Percentiles rank a stretch among this genome's conserved stretches.
Evolutionary conservation across 2,113 vertebrate species (phyloP).

Genomic region (Channa argus): DNA sequence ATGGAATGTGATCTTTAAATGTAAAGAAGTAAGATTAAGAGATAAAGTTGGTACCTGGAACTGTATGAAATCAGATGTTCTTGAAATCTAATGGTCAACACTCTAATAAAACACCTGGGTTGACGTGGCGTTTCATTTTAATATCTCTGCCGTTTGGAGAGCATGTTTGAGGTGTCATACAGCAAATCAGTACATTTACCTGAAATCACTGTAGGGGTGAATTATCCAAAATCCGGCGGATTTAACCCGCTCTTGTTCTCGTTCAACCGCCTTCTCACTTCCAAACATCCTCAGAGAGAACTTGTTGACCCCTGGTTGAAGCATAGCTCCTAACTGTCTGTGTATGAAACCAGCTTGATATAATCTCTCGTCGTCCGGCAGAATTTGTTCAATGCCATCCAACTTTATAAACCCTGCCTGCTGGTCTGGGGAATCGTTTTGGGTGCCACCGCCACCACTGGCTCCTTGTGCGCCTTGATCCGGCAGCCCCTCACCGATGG

Average conservation of each 20-base stretch:
- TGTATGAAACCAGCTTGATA: slow-evolving; percentile 97
- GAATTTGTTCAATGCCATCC: slow-evolving; percentile 92
- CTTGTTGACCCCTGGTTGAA: slow-evolving; percentile 99
- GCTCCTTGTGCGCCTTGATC: slow-evolving; percentile 80
- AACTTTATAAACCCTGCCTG: slow-evolving; percentile 89
- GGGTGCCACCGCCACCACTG: slow-evolving; percentile 70
- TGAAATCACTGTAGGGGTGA: slow-evolving; percentile 99
- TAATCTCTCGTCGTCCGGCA: slow-evolving; percentile 92
- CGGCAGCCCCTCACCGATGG: slow-evolving; percentile 84
- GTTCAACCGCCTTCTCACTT: slow-evolving; percentile 98
- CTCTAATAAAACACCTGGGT: slow-evolving; percentile 41
- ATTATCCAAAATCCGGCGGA: slow-evolving; percentile 99
- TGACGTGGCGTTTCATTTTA: slow-evolving; percentile 18
- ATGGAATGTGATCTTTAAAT: background rate
- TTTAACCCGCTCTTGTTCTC: slow-evolving; percentile 97
- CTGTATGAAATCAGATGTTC: slow-evolving; percentile 13
- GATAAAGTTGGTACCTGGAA: background rate
- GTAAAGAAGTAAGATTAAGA: background rate
- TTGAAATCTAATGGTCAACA: background rate
- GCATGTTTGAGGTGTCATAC: background rate
- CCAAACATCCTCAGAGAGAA: slow-evolving; percentile 99
- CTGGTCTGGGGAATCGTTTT: slow-evolving; percentile 79
- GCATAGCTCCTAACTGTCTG: slow-evolving; percentile 96
- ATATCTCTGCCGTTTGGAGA: slow-evolving; percentile 12
- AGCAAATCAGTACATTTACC: slow-evolving; percentile 81